These are phyloP conservation scores for Drosophila ironensis DNA, from an alignment of 1,140 invertebrate genomes.

Conservation along the genomic window DNA sequence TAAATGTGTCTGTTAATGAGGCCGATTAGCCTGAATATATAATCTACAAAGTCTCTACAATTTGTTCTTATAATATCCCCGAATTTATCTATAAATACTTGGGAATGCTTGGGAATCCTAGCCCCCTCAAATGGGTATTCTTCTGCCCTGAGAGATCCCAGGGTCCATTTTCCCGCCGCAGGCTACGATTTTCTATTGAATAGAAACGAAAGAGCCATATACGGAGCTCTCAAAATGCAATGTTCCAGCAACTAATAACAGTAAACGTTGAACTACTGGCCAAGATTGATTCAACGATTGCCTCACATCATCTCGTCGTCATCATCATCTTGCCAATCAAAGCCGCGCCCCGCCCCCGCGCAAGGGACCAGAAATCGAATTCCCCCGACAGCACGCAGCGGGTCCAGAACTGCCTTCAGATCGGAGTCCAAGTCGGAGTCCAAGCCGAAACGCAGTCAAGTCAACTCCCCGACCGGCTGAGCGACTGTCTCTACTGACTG, in stretches of 20 bases:
- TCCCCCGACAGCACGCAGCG: constrained; percentile 42
- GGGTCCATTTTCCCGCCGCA: not conserved
- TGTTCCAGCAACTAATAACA: constrained; percentile 60
- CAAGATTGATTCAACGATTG: constrained; percentile 71
- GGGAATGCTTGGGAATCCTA: too few species aligned
- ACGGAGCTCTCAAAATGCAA: constrained; percentile 33
- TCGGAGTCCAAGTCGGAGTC: constrained; percentile 23
- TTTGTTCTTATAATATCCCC: too few species aligned
- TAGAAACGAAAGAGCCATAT: constrained; percentile 5
- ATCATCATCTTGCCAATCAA: constrained; percentile 51
- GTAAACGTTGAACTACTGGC: constrained; percentile 70
- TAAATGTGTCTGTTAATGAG: too few species aligned
- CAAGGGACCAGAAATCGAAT: constrained; percentile 27
- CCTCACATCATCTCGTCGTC: constrained; percentile 56
- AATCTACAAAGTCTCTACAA: too few species aligned
- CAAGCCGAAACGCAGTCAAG: not conserved
- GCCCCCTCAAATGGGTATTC: too few species aligned
- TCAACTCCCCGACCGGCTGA: constrained; percentile 29
- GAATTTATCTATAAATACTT: too few species aligned
- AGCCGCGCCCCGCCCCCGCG: not conserved
- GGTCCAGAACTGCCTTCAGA: constrained; percentile 17
- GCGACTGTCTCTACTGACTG: constrained; percentile 51
- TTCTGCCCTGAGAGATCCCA: too few species aligned
- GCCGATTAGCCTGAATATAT: too few species aligned
- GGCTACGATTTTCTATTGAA: not conserved